Percentiles rank a stretch among this genome's conserved stretches.
phyloP scores from a whole-genome alignment of 1,140 invertebrate species.

The Agrilus planipennis region DNA sequence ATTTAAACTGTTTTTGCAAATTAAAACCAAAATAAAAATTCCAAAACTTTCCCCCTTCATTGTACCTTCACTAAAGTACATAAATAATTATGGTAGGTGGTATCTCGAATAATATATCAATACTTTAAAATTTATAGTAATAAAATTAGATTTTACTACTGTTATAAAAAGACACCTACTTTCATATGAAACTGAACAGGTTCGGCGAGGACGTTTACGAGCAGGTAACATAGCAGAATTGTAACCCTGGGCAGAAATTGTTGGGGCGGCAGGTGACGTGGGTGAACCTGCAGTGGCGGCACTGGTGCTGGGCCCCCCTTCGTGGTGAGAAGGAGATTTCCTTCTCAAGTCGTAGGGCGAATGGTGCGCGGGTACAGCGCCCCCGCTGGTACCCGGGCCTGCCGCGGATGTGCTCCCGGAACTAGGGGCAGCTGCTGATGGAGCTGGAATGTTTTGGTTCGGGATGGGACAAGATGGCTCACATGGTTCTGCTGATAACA shows the following conservation, averaged over 20 bases:
- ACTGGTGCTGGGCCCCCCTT: slow-evolving; percentile 32
- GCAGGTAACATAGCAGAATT: slow-evolving; percentile 51
- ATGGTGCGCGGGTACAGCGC: slow-evolving; percentile 51
- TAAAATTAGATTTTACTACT: no score
- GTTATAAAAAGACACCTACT: slow-evolving; percentile 50
- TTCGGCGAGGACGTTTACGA: slow-evolving; percentile 62
- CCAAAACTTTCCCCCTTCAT: no score
- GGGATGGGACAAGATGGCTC: slow-evolving; percentile 55
- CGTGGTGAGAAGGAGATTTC: slow-evolving; percentile 61
- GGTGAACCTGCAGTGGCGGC: slow-evolving; percentile 29
- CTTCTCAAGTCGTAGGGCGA: slow-evolving; percentile 74
- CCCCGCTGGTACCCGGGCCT: slow-evolving; percentile 34
- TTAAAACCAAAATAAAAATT: no score
- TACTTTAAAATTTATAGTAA: no score
- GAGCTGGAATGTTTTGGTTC: slow-evolving; percentile 51
- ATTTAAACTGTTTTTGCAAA: no score
- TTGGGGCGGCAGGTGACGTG: slow-evolving; percentile 34
- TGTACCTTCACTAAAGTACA: no score
- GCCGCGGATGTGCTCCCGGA: slow-evolving; percentile 30
- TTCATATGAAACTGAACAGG: slow-evolving; percentile 47
- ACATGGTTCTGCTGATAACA: slow-evolving; percentile 62
- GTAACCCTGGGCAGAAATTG: slow-evolving; percentile 28
- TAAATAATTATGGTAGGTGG: no score
- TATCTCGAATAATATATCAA: no score
- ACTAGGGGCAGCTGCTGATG: slow-evolving; percentile 28